Evolutionary conservation across 2,113 vertebrate genomes (phyloP), one percentile per base, ranked within the genome.

Genomic region (Orthonyx spaldingii): DNA sequence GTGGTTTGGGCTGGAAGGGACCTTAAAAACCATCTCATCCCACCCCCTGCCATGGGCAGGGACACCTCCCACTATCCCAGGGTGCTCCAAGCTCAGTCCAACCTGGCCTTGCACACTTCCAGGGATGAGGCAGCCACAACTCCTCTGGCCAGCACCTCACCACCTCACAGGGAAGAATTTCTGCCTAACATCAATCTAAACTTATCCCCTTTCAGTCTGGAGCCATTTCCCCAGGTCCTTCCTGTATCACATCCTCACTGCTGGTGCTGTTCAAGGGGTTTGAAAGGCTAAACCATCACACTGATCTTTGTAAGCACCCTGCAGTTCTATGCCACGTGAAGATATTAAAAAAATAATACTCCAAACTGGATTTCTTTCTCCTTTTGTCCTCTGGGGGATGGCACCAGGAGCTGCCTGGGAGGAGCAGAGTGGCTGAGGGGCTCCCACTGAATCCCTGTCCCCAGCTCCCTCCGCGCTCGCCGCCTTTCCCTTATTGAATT

Each of bases 401-500:
- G 64, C 85, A 87, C 27, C 63, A 74, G 61, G 68, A 59, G 78
- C 83, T 22, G 57, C 52, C 64, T 30, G 57, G 44, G 64, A 80
- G 80, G 82, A 76, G 66, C 75, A 87, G 64, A 76, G 55, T 7
- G 11, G 32, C 60, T 32, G 20, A 93, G 35, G 44, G 52, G 27
- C 83, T 97, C 68, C 55, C 85, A 44, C 71, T 47, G 78, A 79
- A 87, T 77, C 69, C 71, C 56, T 9, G 56, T 96, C 69, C 76
- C 41, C 1, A 11, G 44, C 93, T 97, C 93, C 93, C 96, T 96
- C 84, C 0, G n/a, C 92, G 88, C 91, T 96, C 60, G 13, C 97
- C 88, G 94, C 87, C 94, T 97, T 97, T 97, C 94, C 20, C 96
- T 98, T 98, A 98, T 98, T 98, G 98, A 98, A 98, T 98, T 98